A percentile compares a stretch with the other conserved stretches of the same genome.
Conservation (phyloP, 2,888 invertebrate genomes). For the Leucophenga montana region DNA sequence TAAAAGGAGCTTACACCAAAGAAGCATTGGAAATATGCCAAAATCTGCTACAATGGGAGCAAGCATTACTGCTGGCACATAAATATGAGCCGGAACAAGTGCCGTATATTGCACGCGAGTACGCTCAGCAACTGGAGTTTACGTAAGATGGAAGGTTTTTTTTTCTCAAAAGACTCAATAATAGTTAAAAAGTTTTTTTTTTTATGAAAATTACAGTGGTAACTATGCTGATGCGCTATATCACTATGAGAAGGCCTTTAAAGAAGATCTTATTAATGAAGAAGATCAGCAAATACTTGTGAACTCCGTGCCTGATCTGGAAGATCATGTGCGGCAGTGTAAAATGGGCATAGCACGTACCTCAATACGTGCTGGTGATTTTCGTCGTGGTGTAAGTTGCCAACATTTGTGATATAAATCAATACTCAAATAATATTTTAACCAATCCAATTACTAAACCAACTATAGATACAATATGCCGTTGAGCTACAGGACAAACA, state of each 20-base stretch:
- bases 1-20: slow-evolving; percentile 80
- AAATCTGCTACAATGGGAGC: slow-evolving; percentile 96
- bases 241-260: slow-evolving; percentile 89
- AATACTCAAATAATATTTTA: neutral
- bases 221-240: slow-evolving; percentile 91
- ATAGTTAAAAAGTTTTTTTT: no score
- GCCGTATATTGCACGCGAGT: slow-evolving; percentile 90
- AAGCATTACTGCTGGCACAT: slow-evolving; percentile 89
- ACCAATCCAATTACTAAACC: no score
- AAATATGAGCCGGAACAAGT: slow-evolving; percentile 88
- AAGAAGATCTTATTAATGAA: slow-evolving; percentile 67
- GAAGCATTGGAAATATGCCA: slow-evolving; percentile 86
- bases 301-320: slow-evolving; percentile 72
- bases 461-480: slow-evolving; percentile 71
- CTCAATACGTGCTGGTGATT: slow-evolving; percentile 92
- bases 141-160: no score
- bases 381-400: slow-evolving; percentile 83
- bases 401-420: no score
- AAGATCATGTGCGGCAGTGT: slow-evolving; percentile 85
- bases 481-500: slow-evolving; percentile 77
- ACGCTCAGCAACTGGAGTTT: slow-evolving; percentile 96
- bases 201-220: no score
- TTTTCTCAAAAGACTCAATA: no score
- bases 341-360: slow-evolving; percentile 93
- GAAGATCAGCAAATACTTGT: slow-evolving; percentile 60